phyloP scores from a whole-genome alignment of 2,888 invertebrate genomes.

The Amphipoea oculea region DNA sequence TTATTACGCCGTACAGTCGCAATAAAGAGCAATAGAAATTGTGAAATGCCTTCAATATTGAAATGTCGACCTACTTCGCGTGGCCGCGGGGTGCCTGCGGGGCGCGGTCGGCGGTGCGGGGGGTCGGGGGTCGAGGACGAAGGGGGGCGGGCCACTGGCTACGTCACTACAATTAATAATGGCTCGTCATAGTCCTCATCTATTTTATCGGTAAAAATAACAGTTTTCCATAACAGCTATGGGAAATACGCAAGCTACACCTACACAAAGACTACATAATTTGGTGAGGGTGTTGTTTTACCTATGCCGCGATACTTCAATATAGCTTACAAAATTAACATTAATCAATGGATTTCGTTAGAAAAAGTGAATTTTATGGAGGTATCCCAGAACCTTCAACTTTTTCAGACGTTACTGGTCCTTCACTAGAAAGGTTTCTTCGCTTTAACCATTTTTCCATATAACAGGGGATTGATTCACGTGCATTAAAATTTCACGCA shows the following conservation, averaged over 20 bases:
- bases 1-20: constrained; percentile 83
- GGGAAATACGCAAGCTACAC: constrained; percentile 17
- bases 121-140: constrained; percentile 52
- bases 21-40: constrained; percentile 85
- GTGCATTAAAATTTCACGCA: background rate
- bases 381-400: too few species aligned
- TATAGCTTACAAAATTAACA: background rate
- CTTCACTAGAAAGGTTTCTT: background rate
- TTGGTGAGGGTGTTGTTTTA: background rate
- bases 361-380: background rate
- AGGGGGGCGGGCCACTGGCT: constrained; percentile 58
- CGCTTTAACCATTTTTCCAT: background rate
- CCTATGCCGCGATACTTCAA: background rate
- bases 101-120: constrained; percentile 59
- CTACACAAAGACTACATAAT: background rate
- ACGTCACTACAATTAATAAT: constrained; percentile 82
- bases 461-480: background rate
- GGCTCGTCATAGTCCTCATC: constrained; percentile 79
- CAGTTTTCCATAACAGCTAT: constrained; percentile 46
- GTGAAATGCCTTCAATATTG: constrained; percentile 88
- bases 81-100: constrained; percentile 69
- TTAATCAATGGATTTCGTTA: background rate
- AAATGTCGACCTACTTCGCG: constrained; percentile 86
- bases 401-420: background rate
- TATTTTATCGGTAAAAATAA: constrained; percentile 73